Percentiles rank a stretch among this genome's conserved stretches.
Conservation (phyloP, 2,113 vertebrate genomes). For the Eulemur macaco region DNA sequence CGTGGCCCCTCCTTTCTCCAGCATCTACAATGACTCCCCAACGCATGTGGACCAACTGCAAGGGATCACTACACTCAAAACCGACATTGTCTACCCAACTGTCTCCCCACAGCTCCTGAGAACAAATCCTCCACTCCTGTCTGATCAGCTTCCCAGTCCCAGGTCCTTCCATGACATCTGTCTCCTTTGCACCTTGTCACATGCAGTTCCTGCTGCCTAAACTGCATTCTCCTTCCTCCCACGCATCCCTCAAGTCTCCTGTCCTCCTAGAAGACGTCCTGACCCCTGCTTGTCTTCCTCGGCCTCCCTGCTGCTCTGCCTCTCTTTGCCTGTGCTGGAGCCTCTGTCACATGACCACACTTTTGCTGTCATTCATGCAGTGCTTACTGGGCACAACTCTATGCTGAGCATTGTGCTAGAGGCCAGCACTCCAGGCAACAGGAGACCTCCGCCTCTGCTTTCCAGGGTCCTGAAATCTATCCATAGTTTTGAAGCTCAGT, state of each 20-base stretch:
- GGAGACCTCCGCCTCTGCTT: not conserved
- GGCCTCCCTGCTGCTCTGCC: not conserved
- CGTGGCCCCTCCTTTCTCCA: not conserved
- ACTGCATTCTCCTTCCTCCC: not conserved
- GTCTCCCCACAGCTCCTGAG: not conserved
- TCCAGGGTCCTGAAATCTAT: not conserved
- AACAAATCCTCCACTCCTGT: not conserved
- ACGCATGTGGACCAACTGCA: too few species aligned
- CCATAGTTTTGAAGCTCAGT: not conserved
- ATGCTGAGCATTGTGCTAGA: not conserved
- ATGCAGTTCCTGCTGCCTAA: not conserved
- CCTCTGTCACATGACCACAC: not conserved
- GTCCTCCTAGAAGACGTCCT: not conserved
- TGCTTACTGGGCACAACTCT: not conserved
- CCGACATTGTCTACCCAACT: fast-evolving
- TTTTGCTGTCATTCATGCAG: not conserved
- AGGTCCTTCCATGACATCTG: not conserved
- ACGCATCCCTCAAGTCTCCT: not conserved
- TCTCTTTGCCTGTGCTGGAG: not conserved
- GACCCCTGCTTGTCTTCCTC: not conserved
- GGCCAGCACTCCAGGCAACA: not conserved
- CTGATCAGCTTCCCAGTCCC: fast-evolving
- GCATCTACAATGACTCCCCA: not conserved
- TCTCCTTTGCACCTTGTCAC: not conserved
- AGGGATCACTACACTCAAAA: not conserved